These are phyloP conservation scores for Hemicrepidius hirtus DNA, from an alignment of 2,888 invertebrate species.

Conservation along the genomic window DNA sequence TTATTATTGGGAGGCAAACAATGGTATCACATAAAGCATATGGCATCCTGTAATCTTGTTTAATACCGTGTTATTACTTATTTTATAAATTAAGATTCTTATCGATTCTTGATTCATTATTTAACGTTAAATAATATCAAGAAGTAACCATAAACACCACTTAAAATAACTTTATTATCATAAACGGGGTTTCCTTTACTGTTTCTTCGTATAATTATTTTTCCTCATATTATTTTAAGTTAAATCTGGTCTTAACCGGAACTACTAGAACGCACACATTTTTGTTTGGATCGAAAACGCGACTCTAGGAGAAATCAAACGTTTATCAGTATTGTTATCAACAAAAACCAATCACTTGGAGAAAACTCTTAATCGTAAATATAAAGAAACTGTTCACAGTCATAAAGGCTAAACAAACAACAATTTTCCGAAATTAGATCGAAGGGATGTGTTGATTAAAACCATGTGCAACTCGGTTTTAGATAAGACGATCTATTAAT, in stretches of 20 bases:
- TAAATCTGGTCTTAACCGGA: slow-evolving; percentile 29
- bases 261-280: slow-evolving; percentile 18
- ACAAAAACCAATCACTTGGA: slow-evolving; percentile 34
- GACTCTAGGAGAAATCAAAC: slow-evolving; percentile 29
- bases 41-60: slow-evolving; percentile 50
- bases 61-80: slow-evolving; percentile 49
- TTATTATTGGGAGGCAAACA: slow-evolving; percentile 56
- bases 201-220: slow-evolving; percentile 20
- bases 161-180: not conserved
- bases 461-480: slow-evolving; percentile 1
- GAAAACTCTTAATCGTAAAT: slow-evolving; percentile 36
- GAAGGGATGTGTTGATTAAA: slow-evolving; percentile 5
- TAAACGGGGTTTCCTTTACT: too few relatives aligned
- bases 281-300: slow-evolving; percentile 31
- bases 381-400: slow-evolving; percentile 14
- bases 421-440: slow-evolving; percentile 24
- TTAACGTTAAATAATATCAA: slow-evolving; percentile 22
- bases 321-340: slow-evolving; percentile 36
- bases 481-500: not conserved
- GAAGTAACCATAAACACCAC: slow-evolving; percentile 24
- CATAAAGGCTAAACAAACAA: slow-evolving; percentile 6
- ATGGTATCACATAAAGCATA: slow-evolving; percentile 53
- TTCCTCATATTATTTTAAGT: not conserved
- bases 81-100: slow-evolving; percentile 51
- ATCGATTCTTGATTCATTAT: slow-evolving; percentile 39